Conservation (phyloP, 2,797 vertebrate genomes). For the Loriculus beryllinus region DNA sequence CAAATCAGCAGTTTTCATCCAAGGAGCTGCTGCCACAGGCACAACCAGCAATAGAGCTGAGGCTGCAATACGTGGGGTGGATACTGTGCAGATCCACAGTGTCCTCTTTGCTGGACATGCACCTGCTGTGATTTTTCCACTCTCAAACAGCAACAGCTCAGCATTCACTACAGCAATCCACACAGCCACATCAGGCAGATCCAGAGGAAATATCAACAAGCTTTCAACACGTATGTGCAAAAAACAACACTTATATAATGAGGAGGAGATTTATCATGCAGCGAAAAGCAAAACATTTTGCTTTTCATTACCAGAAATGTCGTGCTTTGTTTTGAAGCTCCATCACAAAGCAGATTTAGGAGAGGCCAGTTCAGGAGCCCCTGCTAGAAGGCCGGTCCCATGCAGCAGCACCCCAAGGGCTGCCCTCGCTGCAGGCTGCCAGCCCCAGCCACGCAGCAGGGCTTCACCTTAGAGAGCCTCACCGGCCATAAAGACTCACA, state of each 20-base stretch:
- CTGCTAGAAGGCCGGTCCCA: background rate
- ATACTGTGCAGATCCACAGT: background rate
- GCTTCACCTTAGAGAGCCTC: background rate
- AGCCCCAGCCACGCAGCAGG: background rate
- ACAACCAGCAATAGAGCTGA: background rate
- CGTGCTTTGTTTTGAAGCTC: background rate
- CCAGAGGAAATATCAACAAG: background rate
- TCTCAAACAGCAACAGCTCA: background rate
- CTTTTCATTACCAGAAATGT: background rate
- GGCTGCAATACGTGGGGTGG: background rate
- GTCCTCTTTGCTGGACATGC: background rate
- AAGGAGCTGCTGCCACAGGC: background rate
- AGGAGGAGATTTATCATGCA: background rate
- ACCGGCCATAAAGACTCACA: background rate
- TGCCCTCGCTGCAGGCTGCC: background rate
- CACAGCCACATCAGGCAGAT: background rate
- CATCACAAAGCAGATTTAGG: background rate
- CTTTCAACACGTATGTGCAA: background rate
- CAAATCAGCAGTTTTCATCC: background rate
- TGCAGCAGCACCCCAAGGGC: background rate
- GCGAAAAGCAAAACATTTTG: slow-evolving; percentile 21
- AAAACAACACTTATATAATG: background rate
- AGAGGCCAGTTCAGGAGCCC: background rate
- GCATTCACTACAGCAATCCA: background rate
- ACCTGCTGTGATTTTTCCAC: slow-evolving; percentile 10